Conservation (phyloP, 2,113 vertebrate species). For the Xiphophorus maculatus region DNA sequence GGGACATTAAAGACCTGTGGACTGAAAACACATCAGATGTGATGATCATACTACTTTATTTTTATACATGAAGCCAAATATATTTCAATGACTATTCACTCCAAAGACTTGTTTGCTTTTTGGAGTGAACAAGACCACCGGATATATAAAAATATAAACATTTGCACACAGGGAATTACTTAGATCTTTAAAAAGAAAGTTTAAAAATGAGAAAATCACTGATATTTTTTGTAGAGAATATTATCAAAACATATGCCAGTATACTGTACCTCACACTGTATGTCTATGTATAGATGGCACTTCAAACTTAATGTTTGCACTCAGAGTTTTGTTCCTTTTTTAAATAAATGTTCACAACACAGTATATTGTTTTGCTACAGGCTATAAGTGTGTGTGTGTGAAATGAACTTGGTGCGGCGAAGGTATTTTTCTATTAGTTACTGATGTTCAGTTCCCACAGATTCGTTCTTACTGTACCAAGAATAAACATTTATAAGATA, state of each 20-base stretch:
- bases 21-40: conserved; percentile 26
- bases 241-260: conserved; percentile 60
- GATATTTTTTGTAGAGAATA: conserved; percentile 70
- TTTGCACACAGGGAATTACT: conserved; percentile 63
- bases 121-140: conserved; percentile 20
- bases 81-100: conserved; percentile 50
- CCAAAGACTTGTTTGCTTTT: conserved; percentile 67
- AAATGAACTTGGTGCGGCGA: conserved; percentile 59
- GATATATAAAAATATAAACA: conserved; percentile 45
- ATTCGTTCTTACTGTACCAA: conserved; percentile 55
- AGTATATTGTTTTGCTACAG: conserved; percentile 48
- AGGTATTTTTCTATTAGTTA: conserved; percentile 74
- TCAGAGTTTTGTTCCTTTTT: conserved; percentile 19
- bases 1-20: conserved; percentile 27
- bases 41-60: conserved; percentile 50
- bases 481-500: conserved; percentile 74
- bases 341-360: conserved; percentile 25
- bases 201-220: conserved; percentile 41
- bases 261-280: conserved; percentile 37
- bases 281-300: conserved; percentile 46
- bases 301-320: conserved; percentile 47
- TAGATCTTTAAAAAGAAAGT: conserved; percentile 28
- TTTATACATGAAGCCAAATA: conserved; percentile 74
- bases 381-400: conserved; percentile 39
- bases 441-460: conserved; percentile 40